These are phyloP conservation scores for Perca flavescens DNA, from an alignment of 2,113 vertebrate genomes.

Conservation along the genomic window DNA sequence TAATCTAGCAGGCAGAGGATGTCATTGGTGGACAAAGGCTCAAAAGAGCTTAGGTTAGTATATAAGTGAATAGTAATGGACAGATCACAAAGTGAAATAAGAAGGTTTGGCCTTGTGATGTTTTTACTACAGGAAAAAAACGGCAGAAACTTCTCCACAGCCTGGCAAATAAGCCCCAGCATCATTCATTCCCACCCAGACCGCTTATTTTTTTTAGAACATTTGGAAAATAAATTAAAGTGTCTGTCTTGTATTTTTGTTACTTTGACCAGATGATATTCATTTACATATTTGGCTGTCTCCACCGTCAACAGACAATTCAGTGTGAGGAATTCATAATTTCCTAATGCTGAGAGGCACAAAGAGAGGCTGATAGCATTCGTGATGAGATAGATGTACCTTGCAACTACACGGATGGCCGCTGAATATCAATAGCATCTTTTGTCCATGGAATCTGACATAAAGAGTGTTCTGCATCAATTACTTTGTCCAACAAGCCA, in stretches of 20 bases:
- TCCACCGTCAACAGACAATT: constrained; percentile 36
- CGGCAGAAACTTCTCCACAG: not conserved
- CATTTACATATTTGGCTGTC: constrained; percentile 59
- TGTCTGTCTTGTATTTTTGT: constrained; percentile 27
- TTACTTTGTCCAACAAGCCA: constrained; percentile 14
- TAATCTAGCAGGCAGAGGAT: not conserved
- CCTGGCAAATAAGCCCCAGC: not conserved
- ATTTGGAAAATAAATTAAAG: constrained; percentile 33
- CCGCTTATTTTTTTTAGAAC: not conserved
- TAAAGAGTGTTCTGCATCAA: constrained; percentile 24
- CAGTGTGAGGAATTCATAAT: constrained; percentile 54
- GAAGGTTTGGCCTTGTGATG: not conserved
- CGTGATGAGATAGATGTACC: constrained; percentile 43
- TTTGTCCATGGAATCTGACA: constrained; percentile 34
- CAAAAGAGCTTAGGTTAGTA: not conserved
- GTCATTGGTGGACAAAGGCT: not conserved
- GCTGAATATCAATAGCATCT: constrained; percentile 45
- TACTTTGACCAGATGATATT: constrained; percentile 49
- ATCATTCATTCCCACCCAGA: not conserved
- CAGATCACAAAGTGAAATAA: not conserved
- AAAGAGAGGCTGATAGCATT: constrained; percentile 37
- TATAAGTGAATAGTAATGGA: not conserved
- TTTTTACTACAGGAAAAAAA: not conserved
- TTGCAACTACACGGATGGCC: constrained; percentile 3
- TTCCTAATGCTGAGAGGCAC: constrained; percentile 46